Evolutionary conservation across 92 coral and sea anemone genomes (phyloP), one percentile per base, ranked within the genome.

Genomic region (Galaxea fascicularis): DNA sequence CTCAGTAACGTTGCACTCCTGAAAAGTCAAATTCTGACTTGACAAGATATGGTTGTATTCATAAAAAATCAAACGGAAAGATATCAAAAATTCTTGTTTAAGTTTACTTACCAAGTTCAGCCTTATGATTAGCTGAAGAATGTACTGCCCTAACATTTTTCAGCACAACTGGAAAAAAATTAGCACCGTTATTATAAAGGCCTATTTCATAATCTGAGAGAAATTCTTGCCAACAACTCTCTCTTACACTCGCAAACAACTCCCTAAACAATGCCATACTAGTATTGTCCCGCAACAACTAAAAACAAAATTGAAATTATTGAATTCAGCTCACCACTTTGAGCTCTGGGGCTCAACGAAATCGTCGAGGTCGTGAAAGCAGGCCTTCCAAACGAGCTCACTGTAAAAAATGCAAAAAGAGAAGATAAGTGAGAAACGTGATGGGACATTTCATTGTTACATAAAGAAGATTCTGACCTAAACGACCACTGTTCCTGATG

Each of bases 281-380:
- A 35, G 41, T 35, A 6, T 6, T 10, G 25, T 17, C 63, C 17
- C 17, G 18, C 0, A 49, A 49, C 10, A 2, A 49, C 22, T 57
- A 57, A 57, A n/a, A 16, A 57, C 63, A 0, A 57, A 17, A 35
- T 35, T 35, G 6, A 35, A 35, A 16, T 49, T 5, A 21, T 21
- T 57, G 63, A 31, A 35, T 58, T 29, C 21, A 26, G n/a, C 57
- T 60, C 22, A 93, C 98, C 94, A 80, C 90, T 85, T 59, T 93
- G 94, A 25, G 89, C 56, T 56, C 85, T 84, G 30, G 98, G 93
- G 11, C 64, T 71, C 57, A 88, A 76, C 27, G 93, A 82, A 78
- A 79, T 88, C 20, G 92, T 68, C 72, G 91, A 83, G 13, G 95
- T 79, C 16, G 93, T 89, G 59, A 93, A 84, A 77, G 86, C 44